Percentiles rank a stretch among this genome's conserved stretches.
phyloP scores from a whole-genome alignment of 2,888 invertebrate species.

The Caenorhabditis sulstoni region DNA sequence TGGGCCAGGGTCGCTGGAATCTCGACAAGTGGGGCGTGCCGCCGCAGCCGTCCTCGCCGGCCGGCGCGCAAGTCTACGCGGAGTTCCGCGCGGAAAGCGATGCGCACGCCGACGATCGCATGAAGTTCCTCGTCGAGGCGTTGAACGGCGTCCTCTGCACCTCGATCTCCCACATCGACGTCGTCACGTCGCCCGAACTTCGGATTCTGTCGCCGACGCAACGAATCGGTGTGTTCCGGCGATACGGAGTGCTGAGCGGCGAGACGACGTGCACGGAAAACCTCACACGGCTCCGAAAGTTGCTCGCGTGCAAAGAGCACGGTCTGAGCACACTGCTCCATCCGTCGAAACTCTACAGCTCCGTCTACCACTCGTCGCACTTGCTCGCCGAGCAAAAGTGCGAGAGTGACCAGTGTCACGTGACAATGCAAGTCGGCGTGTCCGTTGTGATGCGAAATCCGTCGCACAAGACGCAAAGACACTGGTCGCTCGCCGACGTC shows the following conservation, averaged over 20 bases:
- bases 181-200: conserved; percentile 42
- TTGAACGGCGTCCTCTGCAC: conserved; percentile 96
- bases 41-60: conserved; percentile 88
- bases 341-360: conserved; percentile 85
- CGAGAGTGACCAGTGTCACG: conserved; percentile 8
- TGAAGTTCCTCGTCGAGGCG: conserved; percentile 91
- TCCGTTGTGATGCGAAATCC: conserved; percentile 44
- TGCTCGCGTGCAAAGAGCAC: conserved; percentile 91
- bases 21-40: conserved; percentile 91
- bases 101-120: conserved; percentile 86
- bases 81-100: conserved; percentile 86
- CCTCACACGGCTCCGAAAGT: conserved; percentile 97
- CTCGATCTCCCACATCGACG: conserved; percentile 89
- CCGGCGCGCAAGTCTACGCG: conserved; percentile 94
- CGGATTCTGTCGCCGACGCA: conserved; percentile 17
- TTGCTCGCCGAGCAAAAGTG: conserved; percentile 31
- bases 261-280: conserved; percentile 99
- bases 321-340: conserved; percentile 92
- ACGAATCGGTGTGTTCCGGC: conserved; percentile 4
- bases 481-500: conserved; percentile 50
- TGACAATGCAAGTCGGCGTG: conserved; percentile 45
- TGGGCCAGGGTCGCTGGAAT: conserved; percentile 94
- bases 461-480: conserved; percentile 25
- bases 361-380: conserved; percentile 64
- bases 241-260: conserved; percentile 92